Conservation (phyloP, 2,113 vertebrate species). For the Lipotes vexillifer region DNA sequence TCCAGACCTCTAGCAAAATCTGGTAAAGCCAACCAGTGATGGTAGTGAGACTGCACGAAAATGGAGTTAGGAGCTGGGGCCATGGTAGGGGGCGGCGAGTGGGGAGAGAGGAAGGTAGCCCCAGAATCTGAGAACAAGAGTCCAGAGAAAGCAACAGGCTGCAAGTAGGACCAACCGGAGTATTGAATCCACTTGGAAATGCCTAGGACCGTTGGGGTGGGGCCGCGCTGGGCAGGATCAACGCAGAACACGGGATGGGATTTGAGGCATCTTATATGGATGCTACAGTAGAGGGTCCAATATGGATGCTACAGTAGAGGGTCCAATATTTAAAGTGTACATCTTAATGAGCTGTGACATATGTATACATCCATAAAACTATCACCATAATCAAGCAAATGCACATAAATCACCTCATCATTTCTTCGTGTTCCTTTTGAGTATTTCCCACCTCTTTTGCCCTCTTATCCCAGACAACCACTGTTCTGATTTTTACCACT, state of each 20-base stretch:
- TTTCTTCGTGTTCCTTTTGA: background rate
- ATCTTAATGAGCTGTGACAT: background rate
- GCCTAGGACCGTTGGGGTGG: background rate
- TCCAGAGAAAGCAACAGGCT: no score
- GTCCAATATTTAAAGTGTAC: background rate
- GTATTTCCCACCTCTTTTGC: background rate
- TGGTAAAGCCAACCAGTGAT: background rate
- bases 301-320: background rate
- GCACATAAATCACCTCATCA: background rate
- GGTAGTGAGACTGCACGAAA: background rate
- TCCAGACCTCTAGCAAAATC: background rate
- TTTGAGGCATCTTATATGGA: background rate
- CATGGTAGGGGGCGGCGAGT: background rate
- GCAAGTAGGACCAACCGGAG: no score
- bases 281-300: background rate
- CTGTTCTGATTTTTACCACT: background rate
- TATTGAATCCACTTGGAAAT: background rate
- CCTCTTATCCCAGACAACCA: background rate
- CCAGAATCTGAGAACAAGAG: background rate
- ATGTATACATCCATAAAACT: background rate
- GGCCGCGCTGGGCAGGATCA: background rate
- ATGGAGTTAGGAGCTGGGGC: background rate
- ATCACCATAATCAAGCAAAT: background rate
- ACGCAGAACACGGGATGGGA: background rate
- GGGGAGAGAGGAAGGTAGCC: background rate